Evolutionary conservation across 1,140 invertebrate species (phyloP), one percentile per base, ranked within the genome.

Genomic region (Plectrocnemia conspersa): DNA sequence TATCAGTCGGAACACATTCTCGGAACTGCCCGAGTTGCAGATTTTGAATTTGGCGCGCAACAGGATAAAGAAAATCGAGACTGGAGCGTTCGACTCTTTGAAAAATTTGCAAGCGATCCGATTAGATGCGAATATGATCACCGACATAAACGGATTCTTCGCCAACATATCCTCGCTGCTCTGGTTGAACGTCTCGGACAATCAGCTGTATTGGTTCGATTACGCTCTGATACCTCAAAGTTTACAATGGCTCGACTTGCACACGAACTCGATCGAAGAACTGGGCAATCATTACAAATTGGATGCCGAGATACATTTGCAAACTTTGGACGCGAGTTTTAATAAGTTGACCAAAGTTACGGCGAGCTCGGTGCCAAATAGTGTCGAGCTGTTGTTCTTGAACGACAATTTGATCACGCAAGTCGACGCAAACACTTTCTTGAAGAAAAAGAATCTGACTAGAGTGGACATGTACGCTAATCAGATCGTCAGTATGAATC

Each of bases 171-270:
- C 85, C 1, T 85, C 83, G 61, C 73, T 96, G 36, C 73, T 90
- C 59, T 93, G 89, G 89, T 72, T 96, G 19, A 96, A 95, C 74
- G 85, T 94, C 52, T 93, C 89, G 19, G 89, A 91, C 73, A 96
- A 96, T 76, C 82, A 85, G 64, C 76, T 96, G 61, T 81, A 89
- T 63, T 86, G 86, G 82, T 95, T 96, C 74, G 91, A 95, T 72
- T 95, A 93, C 69, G 81, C 85, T 11, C 77, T 92, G 48, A 82
- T 95, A 40, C 91, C 93, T 0, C 67, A 73, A 36, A 84, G 82
- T 56, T 75, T 95, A 52, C 85, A 91, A 63, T 93, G 90, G 89
- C 72, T 96, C 33, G 91, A 95, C 72, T 77, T 96, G 63, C 91
- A 93, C 70, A 85, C 86, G 65, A 96, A 96, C 72, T 83, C 86